These are phyloP conservation scores for Steatocranus sp. DNA, from an alignment of 2,797 vertebrate species.

Conservation along the genomic window DNA sequence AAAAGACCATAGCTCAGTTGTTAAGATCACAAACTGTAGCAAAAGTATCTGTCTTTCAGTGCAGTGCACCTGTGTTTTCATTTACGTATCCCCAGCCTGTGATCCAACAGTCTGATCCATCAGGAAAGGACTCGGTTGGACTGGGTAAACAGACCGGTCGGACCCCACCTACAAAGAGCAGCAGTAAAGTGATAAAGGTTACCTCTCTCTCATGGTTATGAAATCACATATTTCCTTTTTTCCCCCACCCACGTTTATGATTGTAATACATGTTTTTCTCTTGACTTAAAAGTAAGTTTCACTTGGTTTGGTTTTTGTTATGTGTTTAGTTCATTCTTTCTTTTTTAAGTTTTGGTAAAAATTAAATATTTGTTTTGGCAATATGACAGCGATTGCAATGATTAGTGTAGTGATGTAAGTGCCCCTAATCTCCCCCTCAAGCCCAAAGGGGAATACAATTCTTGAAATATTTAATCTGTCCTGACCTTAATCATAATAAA, in stretches of 20 bases:
- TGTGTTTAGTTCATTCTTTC: fast-evolving
- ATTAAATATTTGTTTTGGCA: not conserved
- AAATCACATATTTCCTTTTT: not conserved
- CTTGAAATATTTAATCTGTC: not conserved
- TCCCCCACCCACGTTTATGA: fast-evolving
- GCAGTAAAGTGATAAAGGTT: not conserved
- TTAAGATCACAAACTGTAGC: not conserved
- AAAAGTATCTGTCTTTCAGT: not conserved
- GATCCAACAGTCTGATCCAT: conserved; percentile 72
- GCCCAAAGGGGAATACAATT: fast-evolving
- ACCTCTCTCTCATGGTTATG: not conserved
- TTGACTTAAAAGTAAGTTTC: not conserved
- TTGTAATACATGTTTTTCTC: not conserved
- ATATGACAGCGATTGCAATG: not conserved
- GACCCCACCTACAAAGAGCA: conserved; percentile 55
- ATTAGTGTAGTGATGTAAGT: not conserved
- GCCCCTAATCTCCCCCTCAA: not conserved
- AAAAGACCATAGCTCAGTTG: not conserved
- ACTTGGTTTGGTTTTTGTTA: not conserved
- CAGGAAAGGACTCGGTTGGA: conserved; percentile 54
- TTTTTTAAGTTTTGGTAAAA: not conserved
- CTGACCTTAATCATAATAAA: not conserved
- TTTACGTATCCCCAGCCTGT: conserved; percentile 76
- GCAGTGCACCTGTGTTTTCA: conserved; percentile 65
- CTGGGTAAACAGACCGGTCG: conserved; percentile 77